Evolutionary conservation across 2,113 vertebrate genomes (phyloP).

Genomic region (Pithys albifrons): DNA sequence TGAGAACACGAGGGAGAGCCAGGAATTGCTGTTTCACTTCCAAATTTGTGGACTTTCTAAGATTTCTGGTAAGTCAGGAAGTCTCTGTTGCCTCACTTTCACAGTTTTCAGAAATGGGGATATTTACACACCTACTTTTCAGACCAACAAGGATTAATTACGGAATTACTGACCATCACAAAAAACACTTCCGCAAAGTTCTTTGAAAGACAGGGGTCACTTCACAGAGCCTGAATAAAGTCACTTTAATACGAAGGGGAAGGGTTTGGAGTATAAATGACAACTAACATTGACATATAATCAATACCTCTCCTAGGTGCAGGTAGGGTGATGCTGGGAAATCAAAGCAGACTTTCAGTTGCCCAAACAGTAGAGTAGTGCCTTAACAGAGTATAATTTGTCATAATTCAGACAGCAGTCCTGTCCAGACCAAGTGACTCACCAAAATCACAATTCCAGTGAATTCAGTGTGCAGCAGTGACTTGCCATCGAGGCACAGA

Average conservation of each 20-base stretch:
- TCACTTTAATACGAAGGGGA: neutral
- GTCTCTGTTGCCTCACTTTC: conserved; percentile 18
- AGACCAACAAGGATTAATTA: neutral
- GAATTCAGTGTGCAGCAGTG: neutral
- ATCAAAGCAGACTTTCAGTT: neutral
- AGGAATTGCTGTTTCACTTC: conserved; percentile 46
- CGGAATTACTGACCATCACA: neutral
- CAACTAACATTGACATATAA: neutral
- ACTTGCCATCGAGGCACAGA: neutral
- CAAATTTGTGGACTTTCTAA: conserved; percentile 33
- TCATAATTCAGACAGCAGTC: neutral
- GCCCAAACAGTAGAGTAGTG: neutral
- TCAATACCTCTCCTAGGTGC: neutral
- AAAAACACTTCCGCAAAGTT: neutral
- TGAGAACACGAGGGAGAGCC: conserved; percentile 37
- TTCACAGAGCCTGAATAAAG: neutral
- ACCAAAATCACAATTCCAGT: neutral
- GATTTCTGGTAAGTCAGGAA: conserved; percentile 40
- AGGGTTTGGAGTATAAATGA: neutral
- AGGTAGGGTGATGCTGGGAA: neutral
- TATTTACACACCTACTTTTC: neutral
- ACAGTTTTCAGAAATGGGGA: neutral
- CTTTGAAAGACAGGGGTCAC: neutral
- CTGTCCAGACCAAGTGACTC: neutral
- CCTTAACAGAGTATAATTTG: neutral